Conservation (phyloP, 2,797 vertebrate species). For the Manis javanica region DNA sequence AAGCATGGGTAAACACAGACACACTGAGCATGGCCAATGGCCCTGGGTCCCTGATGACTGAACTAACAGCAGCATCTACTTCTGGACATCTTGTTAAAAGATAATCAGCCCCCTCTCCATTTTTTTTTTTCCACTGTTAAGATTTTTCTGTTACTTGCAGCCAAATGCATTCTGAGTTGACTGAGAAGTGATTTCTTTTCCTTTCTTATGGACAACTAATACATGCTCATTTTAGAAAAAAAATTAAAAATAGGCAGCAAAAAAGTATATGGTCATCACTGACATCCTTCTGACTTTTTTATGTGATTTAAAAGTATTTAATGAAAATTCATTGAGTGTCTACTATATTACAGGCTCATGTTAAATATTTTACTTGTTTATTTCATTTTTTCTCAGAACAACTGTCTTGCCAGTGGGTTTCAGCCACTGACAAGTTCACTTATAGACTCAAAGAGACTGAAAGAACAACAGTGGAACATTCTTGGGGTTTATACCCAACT, state of each 20-base stretch:
- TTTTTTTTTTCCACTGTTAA: neutral
- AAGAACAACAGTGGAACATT: no score
- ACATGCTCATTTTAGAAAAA: constrained; percentile 27
- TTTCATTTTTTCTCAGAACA: neutral
- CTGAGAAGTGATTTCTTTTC: neutral
- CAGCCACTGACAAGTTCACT: no score
- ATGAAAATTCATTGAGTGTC: neutral
- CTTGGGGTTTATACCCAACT: no score
- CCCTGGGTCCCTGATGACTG: neutral
- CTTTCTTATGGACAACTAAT: neutral
- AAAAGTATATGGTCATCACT: neutral
- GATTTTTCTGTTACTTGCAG: neutral
- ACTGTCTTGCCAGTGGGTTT: no score
- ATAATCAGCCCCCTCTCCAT: neutral
- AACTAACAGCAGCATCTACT: neutral
- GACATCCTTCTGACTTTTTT: neutral
- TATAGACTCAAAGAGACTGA: no score
- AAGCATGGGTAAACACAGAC: neutral
- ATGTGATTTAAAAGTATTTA: neutral
- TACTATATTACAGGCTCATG: neutral
- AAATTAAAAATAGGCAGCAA: neutral
- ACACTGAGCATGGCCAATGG: neutral
- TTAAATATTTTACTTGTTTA: constrained; percentile 21
- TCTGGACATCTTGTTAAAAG: neutral
- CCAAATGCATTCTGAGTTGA: neutral